phyloP scores from a whole-genome alignment of 2,113 vertebrate species.

The Ivindomyrus marchei region DNA sequence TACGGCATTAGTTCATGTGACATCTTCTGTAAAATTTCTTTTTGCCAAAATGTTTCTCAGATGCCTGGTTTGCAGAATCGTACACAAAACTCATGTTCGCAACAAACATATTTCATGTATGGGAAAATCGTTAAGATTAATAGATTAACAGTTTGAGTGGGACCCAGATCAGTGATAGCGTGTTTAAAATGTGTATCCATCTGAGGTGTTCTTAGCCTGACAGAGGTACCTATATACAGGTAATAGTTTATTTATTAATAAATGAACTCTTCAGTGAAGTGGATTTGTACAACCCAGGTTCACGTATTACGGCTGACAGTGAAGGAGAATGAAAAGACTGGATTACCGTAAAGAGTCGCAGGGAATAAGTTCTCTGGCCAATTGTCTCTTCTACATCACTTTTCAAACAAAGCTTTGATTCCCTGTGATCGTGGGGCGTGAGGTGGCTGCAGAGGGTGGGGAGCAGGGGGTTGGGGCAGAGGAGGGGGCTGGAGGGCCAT shows the following conservation, averaged over 20 bases:
- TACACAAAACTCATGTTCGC: too few species aligned
- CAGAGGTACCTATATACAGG: not conserved
- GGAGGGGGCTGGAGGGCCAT: constrained; percentile 12
- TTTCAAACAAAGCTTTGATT: constrained; percentile 38
- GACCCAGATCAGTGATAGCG: not conserved
- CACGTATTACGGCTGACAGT: not conserved
- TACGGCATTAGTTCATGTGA: not conserved
- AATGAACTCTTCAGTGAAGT: not conserved
- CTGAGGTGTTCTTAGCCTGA: not conserved
- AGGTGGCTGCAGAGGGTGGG: constrained; percentile 19
- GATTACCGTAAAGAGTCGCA: not conserved
- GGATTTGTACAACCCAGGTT: not conserved
- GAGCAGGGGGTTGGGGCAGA: not conserved
- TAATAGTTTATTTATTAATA: not conserved
- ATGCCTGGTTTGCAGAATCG: not conserved
- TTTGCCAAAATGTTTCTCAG: not conserved
- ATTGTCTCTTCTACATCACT: constrained; percentile 26
- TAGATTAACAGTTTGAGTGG: not conserved
- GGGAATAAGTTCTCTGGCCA: not conserved
- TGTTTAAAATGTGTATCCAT: not conserved
- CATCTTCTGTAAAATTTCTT: not conserved
- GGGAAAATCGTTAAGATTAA: not conserved
- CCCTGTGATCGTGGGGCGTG: constrained; percentile 35
- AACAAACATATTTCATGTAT: not conserved
- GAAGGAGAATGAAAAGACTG: not conserved